These are phyloP conservation scores for Oryzias dopingdopingensis DNA, from an alignment of 2,797 vertebrate genomes.

Conservation along the genomic window DNA sequence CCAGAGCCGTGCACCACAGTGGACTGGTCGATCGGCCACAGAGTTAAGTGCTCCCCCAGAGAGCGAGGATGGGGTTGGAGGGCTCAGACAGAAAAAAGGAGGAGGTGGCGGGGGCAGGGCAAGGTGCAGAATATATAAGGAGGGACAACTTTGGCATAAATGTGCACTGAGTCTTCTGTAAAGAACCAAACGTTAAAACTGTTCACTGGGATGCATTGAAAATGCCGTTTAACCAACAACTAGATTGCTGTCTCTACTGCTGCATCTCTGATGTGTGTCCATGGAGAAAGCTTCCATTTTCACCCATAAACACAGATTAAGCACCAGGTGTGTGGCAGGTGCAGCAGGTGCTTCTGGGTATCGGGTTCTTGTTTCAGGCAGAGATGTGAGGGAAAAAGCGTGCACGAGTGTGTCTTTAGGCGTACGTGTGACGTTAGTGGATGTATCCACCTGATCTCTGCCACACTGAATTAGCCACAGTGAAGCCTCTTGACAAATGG, in stretches of 20 bases:
- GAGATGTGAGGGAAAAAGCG: conserved; percentile 41
- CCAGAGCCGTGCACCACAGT: conserved; percentile 67
- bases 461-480: conserved; percentile 49
- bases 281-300: conserved; percentile 42
- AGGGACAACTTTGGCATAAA: conserved; percentile 35
- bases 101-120: conserved; percentile 28
- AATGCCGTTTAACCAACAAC: conserved; percentile 30
- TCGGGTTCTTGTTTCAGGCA: conserved; percentile 61
- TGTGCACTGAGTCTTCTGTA: conserved; percentile 25
- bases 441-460: conserved; percentile 63
- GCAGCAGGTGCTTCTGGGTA: conserved; percentile 74
- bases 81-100: conserved; percentile 47
- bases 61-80: conserved; percentile 66
- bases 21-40: conserved; percentile 80
- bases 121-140: conserved; percentile 28
- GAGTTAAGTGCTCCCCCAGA: conserved; percentile 83
- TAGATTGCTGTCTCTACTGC: conserved; percentile 12
- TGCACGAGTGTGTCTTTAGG: conserved; percentile 46
- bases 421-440: conserved; percentile 45
- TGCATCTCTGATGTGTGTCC: conserved; percentile 11
- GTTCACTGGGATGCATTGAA: conserved; percentile 29
- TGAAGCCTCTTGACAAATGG: conserved; percentile 19
- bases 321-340: conserved; percentile 72
- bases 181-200: conserved; percentile 42
- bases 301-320: conserved; percentile 68